phyloP scores from a whole-genome alignment of 2,888 invertebrate genomes.

The Neoaliturus tenellus region DNA sequence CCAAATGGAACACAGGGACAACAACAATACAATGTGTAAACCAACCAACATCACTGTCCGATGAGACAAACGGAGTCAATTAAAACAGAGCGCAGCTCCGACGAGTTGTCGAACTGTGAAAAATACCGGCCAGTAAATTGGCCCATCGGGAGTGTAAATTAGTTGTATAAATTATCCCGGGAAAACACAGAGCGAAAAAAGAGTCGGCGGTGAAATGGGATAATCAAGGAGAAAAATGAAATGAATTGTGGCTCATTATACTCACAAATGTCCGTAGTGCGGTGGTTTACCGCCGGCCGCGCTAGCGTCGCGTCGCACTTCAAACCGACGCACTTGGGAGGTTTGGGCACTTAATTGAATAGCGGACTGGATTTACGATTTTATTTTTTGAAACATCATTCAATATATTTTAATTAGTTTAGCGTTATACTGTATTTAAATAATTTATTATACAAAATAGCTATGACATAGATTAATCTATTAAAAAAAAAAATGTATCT shows the following conservation, averaged over 20 bases:
- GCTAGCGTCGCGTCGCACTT: not conserved
- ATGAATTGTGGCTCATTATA: constrained; percentile 38
- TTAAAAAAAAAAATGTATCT: too few species aligned
- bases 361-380: too few species aligned
- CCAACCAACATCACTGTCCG: not conserved
- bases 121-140: constrained; percentile 37
- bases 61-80: constrained; percentile 15
- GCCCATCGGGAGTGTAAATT: constrained; percentile 23
- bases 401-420: too few species aligned
- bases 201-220: constrained; percentile 37
- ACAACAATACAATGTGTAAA: too few species aligned
- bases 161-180: constrained; percentile 41
- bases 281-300: not conserved
- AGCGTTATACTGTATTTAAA: too few species aligned
- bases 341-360: too few species aligned
- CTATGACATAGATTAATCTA: too few species aligned
- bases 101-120: constrained; percentile 33
- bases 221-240: constrained; percentile 39
- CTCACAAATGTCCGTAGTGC: not conserved
- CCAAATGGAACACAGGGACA: too few species aligned
- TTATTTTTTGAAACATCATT: too few species aligned
- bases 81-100: not conserved
- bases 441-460: too few species aligned
- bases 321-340: too few species aligned
- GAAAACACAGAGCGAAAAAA: constrained; percentile 30